Percentiles rank a stretch among this genome's conserved stretches.
Conservation (phyloP, 92 coral and sea anemone species). For the Siderastrea siderea region DNA sequence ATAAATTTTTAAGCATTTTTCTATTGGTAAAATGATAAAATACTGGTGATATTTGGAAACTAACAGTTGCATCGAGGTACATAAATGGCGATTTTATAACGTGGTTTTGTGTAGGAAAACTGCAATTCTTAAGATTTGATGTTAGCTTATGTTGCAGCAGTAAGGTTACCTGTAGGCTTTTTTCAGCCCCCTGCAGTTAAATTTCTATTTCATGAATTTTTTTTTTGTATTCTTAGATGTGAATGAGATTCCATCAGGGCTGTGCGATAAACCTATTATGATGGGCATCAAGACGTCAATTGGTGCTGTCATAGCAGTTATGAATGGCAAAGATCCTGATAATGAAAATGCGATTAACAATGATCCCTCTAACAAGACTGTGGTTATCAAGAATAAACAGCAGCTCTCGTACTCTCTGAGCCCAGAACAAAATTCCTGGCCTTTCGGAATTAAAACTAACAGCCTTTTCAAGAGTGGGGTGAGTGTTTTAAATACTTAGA, state of each 20-base stretch:
- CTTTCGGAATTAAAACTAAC: constrained; percentile 31
- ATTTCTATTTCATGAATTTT: background rate
- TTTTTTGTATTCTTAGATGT: constrained; percentile 68
- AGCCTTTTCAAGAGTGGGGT: constrained; percentile 56
- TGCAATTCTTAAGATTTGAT: no score
- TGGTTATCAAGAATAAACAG: constrained; percentile 67
- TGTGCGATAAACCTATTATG: constrained; percentile 66
- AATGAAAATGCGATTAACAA: constrained; percentile 56
- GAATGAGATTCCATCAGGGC: constrained; percentile 83
- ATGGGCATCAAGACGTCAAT: constrained; percentile 63
- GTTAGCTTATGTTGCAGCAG: no score
- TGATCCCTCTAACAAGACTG: constrained; percentile 26
- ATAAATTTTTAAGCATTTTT: no score
- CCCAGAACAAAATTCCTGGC: constrained; percentile 45
- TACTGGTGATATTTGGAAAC: no score
- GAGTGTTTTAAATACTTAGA: background rate
- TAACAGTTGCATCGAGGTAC: no score
- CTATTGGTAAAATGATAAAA: no score
- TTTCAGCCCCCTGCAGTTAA: no score
- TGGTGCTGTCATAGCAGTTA: constrained; percentile 78
- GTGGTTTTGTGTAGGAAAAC: no score
- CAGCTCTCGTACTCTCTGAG: constrained; percentile 57
- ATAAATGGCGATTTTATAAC: no score
- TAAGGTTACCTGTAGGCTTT: no score
- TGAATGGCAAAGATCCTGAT: constrained; percentile 87